Base-by-base conservation (phyloP, 2,888 invertebrate species). In the Rhyacophila evoluta region DNA sequence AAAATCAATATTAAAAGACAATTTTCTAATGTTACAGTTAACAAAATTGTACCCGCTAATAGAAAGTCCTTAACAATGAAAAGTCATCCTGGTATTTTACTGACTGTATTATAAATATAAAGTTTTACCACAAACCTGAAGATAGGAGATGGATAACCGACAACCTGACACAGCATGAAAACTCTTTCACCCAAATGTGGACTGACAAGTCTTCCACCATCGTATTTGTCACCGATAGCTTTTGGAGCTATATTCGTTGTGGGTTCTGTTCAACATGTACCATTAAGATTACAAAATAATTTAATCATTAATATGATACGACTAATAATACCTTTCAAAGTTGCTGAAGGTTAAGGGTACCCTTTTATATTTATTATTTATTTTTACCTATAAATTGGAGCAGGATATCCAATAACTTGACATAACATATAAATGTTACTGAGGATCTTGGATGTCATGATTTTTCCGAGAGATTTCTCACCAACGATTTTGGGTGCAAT, bases 171-270 rank as follows among this genome's bases (percentile, higher is more conserved):
- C 83, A 89, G 88, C 77, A 91, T 84, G 84, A 87, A 89, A 81
- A 88, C 87, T 10, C 87, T 85, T 75, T 88, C 86, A 28, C 83
- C 83, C 81, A 84, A 81, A 77, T 84, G 85, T 75, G 86, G 86
- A 83, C 88, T 86, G 83, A 92, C 87, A 86, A 83, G 93, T 91
- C 86, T 92, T 91, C 89, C 92, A 91, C 86, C 93, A 91, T 84
- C 91, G 91, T 86, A 92, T 89, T 85, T 84, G 91, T 91, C 91
- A 78, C 91, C 89, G 83, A 90, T 91, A 85, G 91, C 91, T 85
- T 92, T 91, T 78, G 92, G 92, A 81, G 91, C 86, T 75, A 92
- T 92, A 85, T 92, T 92, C 88, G 91, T 91, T 72, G 92, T 92
- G 74, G 93, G 92, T 83, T 86, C 87, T 87, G 86, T 39, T 25